A percentile compares a stretch with the other conserved stretches of the same genome.
These are phyloP conservation scores for Datnioides undecimradiatus DNA, from an alignment of 2,113 vertebrate genomes.

Conservation along the genomic window DNA sequence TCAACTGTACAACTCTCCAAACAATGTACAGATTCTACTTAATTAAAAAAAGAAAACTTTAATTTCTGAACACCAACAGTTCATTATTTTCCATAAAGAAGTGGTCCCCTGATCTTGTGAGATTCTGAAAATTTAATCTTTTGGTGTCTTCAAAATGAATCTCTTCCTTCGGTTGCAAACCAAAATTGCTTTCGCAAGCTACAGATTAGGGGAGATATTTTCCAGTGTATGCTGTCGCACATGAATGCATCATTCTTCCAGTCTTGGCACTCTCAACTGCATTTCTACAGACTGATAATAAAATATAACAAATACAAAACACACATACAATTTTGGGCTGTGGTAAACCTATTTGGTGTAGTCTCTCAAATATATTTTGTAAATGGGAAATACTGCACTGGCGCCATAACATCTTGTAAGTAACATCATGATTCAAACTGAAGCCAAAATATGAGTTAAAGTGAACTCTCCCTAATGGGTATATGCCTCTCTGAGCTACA, in stretches of 20 bases:
- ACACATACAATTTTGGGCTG: background rate
- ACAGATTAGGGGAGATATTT: constrained; percentile 2
- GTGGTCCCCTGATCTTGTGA: background rate
- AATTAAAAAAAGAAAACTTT: background rate
- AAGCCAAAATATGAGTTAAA: constrained; percentile 44
- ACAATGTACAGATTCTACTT: background rate
- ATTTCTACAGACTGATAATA: background rate
- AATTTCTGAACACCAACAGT: background rate
- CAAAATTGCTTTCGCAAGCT: background rate
- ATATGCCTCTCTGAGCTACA: constrained; percentile 41
- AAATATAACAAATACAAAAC: constrained; percentile 8
- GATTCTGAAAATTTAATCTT: constrained; percentile 1
- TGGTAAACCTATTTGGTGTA: background rate
- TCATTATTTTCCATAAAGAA: background rate
- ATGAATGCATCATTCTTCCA: constrained; percentile 22
- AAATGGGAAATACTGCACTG: background rate
- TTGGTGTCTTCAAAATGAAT: background rate
- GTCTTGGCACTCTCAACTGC: constrained; percentile 11
- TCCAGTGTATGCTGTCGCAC: constrained; percentile 13
- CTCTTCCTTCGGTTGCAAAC: background rate
- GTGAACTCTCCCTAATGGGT: constrained; percentile 42
- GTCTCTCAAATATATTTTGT: background rate
- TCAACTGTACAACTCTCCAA: too few relatives aligned
- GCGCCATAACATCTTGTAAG: constrained; percentile 7
- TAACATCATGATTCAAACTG: constrained; percentile 12